Evolutionary conservation across 2,797 vertebrate genomes (phyloP), one percentile per base, ranked within the genome.

Genomic region (Hyperoplus immaculatus): DNA sequence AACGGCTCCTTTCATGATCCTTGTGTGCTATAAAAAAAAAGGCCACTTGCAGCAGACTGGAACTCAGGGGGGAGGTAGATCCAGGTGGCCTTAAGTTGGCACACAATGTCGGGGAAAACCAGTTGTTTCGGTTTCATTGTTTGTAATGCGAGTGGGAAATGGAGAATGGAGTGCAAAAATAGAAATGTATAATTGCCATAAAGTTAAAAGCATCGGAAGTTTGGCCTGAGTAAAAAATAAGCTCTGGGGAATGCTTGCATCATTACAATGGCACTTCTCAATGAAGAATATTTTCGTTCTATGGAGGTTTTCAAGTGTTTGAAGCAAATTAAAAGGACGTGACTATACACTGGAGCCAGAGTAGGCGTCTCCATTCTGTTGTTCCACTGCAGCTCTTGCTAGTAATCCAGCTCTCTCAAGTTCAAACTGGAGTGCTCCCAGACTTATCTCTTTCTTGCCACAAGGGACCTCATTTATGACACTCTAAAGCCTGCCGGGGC

Each of bases 1-100:
- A 93, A 93, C 29, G 85, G 45, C 9, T 47, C 77, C 69, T 88
- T 88, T 91, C 77, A 89, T 77, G 77, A 67, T 87, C 69, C 69
- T 71, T 67, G 18, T 68, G 72, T 72, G 78, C 74, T 74, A 65
- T 21, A 82, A 83, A 87, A 89, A 82, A 81, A 87, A 77, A 16
- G 60, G 60, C 47, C 75, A 77, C 81, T 80, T 54, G 60, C 56
- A 61, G 57, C 56, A 46, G 61, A 76, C 68, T 79, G 69, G 53
- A 89, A 69, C 70, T 78, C 41, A 18, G 65, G 57, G 77, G 77
- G 29, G 2, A 83, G 78, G 39, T 8, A 15, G 10, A 60, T 85
- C 72, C 83, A 90, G 88, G 83, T 82, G 83, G 88, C 69, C 69
- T 69, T 4, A 15, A 29, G 56, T 64, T 71, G 62, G 59, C 61